These are phyloP conservation scores for Decapterus maruadsi DNA, from an alignment of 2,797 vertebrate species.

Conservation along the genomic window DNA sequence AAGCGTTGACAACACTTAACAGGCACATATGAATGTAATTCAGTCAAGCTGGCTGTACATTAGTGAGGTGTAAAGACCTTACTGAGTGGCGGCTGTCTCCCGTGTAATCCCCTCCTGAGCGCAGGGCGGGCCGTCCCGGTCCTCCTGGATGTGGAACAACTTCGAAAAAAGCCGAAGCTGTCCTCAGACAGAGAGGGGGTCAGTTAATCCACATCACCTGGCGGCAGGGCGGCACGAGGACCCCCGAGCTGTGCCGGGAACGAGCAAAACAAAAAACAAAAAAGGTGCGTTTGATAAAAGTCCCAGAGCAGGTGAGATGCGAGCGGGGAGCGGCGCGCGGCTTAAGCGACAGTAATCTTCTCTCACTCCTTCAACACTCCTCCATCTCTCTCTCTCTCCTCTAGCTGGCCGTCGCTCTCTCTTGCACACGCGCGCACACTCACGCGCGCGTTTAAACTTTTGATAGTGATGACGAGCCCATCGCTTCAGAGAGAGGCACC, in stretches of 20 bases:
- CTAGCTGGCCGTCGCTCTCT: not conserved
- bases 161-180: conserved; percentile 52
- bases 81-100: conserved; percentile 58
- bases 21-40: conserved; percentile 1
- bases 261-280: not conserved
- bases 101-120: conserved; percentile 67
- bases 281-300: conserved; percentile 10
- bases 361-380: conserved; percentile 1
- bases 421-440: not conserved
- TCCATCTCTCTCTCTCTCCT: conserved; percentile 9
- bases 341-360: conserved; percentile 56
- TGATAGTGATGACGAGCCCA: not conserved
- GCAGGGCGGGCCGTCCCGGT: conserved; percentile 14
- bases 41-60: not conserved
- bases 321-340: conserved; percentile 32
- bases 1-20: conserved; percentile 22
- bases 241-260: not conserved
- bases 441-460: conserved; percentile 25
- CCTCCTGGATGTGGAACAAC: conserved; percentile 51
- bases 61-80: conserved; percentile 55
- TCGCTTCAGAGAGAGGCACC: not conserved
- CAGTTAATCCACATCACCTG: conserved; percentile 61
- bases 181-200: conserved; percentile 15
- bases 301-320: conserved; percentile 66
- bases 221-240: not conserved